Base-by-base conservation (phyloP, 92 coral and sea anemone genomes). In the Montipora capitata region DNA sequence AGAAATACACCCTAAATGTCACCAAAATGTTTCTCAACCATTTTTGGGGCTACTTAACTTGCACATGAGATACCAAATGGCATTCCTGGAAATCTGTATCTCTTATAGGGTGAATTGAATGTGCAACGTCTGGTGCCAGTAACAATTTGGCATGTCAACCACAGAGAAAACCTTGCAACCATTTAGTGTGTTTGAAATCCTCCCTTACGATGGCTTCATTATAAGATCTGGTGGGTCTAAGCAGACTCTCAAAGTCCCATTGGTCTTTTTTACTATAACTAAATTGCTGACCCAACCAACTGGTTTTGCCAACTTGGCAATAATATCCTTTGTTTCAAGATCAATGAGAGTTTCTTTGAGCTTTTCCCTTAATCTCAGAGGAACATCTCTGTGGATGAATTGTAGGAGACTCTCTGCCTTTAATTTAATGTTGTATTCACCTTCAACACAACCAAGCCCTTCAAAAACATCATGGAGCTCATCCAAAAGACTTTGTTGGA, bases 241-340 rank as follows among this genome's bases (percentile, higher is more conserved):
- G 58, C 83, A 85, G 58, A 85, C 45, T 78, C 83, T 85, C 76
- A 85, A 74, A 65, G 65, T 85, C 18, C 62, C 66, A 67, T 76
- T 79, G 65, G 66, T 1, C 35, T 27, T 27, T 27, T 27, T 1
- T 27, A 1, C 35, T 27, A 20, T 1, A 27, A 27, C 35, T 1
- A 85, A 76, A 65, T 85, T 76, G 49, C 77, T 67, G 81, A 85
- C 89, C 89, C 89, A 76, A 59, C 77, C 51, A 43, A 77, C 89
- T 42, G 82, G 42, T 40, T 76, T 68, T 52, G 52, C 81, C 42
- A 85, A 77, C 70, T 42, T 56, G 12, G 61, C 80, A 40, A 83
- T 58, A 13, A 59, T 45, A 44, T 35, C 87, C 42, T 48, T 72
- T 71, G 39, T 10, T 38, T 20, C 18, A 71, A 67, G 43, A 67